Base-by-base conservation (phyloP, 1,140 invertebrate species). In the Copidosoma floridanum region DNA sequence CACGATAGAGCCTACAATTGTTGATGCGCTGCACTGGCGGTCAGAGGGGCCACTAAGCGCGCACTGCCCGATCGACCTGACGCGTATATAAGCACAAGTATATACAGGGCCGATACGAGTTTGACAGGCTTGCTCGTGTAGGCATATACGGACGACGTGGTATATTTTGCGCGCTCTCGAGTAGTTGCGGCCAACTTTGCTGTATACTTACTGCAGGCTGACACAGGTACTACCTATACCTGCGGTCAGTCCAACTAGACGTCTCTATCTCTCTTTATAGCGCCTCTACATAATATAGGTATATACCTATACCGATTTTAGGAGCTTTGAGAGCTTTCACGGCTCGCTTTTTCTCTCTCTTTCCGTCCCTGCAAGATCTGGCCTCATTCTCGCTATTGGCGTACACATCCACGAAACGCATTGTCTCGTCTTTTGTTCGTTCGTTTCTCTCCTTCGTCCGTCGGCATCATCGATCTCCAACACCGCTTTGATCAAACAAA, bases 121-220 rank as follows among this genome's bases (percentile, higher is more conserved):
- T 80, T 80, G 77, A 79, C 76, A 77, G 68, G 71, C 69, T 66
- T 76, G n/a, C n/a, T n/a, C n/a, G n/a, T n/a, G n/a, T 70, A 70
- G 68, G 63, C 65, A 63, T 50, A 32, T 54, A 53, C n/a, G n/a
- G n/a, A n/a, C n/a, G n/a, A n/a, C n/a, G n/a, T n/a, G n/a, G n/a
- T n/a, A n/a, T n/a, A n/a, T n/a, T n/a, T 53, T 21, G n/a, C 40
- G 1, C 38, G 18, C 8, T 16, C 23, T 37, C 37, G 26, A 47
- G n/a, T 63, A 27, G 20, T 18, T 10, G 3, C 21, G 12, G 26
- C 46, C 29, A 18, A 16, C 26, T 35, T 27, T 12, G 26, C 24
- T 32, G n/a, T 55, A 26, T 38, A 2, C 54, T 24, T 10, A 4
- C 7, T 6, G 11, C 38, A 37, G 8, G 50, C 32, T 41, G 18